phyloP scores from a whole-genome alignment of 2,797 vertebrate genomes.

The Tympanoctomys barrerae region DNA sequence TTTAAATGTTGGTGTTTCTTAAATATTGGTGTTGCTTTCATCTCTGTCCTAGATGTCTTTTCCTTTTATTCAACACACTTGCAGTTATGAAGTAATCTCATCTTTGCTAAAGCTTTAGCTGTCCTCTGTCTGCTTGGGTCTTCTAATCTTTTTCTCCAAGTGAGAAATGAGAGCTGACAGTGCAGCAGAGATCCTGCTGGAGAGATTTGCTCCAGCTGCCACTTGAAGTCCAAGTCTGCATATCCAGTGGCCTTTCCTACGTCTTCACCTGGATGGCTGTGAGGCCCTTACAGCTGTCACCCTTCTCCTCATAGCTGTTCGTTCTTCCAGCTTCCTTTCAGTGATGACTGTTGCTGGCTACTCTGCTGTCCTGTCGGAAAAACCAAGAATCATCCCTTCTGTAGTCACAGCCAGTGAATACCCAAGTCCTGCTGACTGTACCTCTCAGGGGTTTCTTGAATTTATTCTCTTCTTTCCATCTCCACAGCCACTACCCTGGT shows the following conservation, averaged over 20 bases:
- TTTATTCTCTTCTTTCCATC: constrained; percentile 24
- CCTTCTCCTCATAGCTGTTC: background rate
- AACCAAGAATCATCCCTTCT: constrained; percentile 24
- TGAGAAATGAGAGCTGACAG: constrained; percentile 31
- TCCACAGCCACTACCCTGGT: background rate
- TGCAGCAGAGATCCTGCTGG: constrained; percentile 26
- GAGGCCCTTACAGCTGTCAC: background rate
- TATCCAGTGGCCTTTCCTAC: background rate
- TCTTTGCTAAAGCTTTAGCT: constrained; percentile 30
- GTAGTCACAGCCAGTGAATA: constrained; percentile 24
- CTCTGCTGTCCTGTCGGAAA: constrained; percentile 51
- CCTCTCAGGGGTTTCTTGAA: constrained; percentile 42
- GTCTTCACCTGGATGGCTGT: background rate
- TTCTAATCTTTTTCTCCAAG: constrained; percentile 50
- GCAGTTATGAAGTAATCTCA: background rate
- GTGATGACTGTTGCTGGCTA: background rate
- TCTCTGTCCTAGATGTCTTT: constrained; percentile 26
- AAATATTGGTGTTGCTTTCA: constrained; percentile 32
- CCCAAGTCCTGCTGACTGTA: constrained; percentile 40
- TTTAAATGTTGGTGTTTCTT: constrained; percentile 60
- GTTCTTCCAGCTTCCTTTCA: background rate
- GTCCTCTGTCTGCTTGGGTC: background rate
- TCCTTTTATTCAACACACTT: constrained; percentile 13
- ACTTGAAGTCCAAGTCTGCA: background rate
- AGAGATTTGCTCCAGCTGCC: constrained; percentile 36